Percentiles rank a stretch among this genome's conserved stretches.
Evolutionary conservation across 2,113 vertebrate genomes (phyloP).

Genomic region (Cinclus cinclus): DNA sequence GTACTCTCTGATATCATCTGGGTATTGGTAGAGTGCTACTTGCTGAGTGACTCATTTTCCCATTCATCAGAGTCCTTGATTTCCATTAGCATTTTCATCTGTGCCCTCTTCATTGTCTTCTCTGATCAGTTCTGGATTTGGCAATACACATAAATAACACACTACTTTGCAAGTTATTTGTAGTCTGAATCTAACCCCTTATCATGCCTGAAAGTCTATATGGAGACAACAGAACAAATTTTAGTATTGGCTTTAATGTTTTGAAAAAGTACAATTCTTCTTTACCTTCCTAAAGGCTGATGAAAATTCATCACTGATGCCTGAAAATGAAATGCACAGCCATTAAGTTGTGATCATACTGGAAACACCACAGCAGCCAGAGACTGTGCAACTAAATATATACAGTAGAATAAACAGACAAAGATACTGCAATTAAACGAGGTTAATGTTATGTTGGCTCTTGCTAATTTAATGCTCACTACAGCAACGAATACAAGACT

Average conservation of each 20-base stretch:
- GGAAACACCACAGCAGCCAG: background rate
- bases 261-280: background rate
- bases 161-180: background rate
- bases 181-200: background rate
- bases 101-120: background rate
- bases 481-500: constrained; percentile 35
- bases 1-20: background rate
- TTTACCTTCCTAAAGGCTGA: background rate
- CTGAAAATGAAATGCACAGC: background rate
- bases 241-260: background rate
- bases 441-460: constrained; percentile 47
- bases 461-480: constrained; percentile 36
- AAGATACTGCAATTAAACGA: constrained; percentile 53
- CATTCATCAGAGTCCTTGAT: background rate
- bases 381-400: constrained; percentile 31
- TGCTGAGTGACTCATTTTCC: background rate
- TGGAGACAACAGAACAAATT: background rate
- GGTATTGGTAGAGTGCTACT: background rate
- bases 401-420: background rate
- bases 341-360: background rate
- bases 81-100: background rate
- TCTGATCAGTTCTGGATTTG: background rate
- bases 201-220: background rate
- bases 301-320: background rate
- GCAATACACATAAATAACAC: background rate